Evolutionary conservation across 2,888 invertebrate species (phyloP).

Genomic region (Hirtodrosophila trivittata): DNA sequence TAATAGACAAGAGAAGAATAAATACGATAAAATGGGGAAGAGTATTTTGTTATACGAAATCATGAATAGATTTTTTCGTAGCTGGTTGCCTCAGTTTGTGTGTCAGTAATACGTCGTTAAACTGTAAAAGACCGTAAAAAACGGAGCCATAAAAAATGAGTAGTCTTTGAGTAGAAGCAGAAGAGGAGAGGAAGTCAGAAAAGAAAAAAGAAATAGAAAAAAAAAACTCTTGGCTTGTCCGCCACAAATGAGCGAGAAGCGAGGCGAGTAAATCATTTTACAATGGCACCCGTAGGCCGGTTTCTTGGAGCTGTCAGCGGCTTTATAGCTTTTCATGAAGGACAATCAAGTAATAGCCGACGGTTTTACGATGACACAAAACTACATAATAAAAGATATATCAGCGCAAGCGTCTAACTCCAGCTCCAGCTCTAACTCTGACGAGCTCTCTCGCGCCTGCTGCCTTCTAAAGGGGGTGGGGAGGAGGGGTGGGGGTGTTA

Average conservation of each 20-base stretch:
- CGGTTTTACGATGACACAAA: slow-evolving; percentile 78
- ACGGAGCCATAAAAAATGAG: slow-evolving; percentile 67
- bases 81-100: slow-evolving; percentile 55
- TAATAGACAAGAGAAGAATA: slow-evolving; percentile 55
- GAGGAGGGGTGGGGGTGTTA: background rate
- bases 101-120: slow-evolving; percentile 79
- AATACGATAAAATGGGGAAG: slow-evolving; percentile 58
- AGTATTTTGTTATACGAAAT: slow-evolving; percentile 61
- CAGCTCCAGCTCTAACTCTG: slow-evolving; percentile 11
- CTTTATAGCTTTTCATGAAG: slow-evolving; percentile 74
- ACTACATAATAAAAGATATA: slow-evolving; percentile 78
- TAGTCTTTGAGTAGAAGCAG: slow-evolving; percentile 35
- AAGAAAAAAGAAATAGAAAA: no score
- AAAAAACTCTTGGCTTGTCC: slow-evolving; percentile 26
- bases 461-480: background rate
- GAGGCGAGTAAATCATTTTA: slow-evolving; percentile 75
- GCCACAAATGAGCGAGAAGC: slow-evolving; percentile 54
- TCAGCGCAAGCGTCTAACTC: slow-evolving; percentile 44
- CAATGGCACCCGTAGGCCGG: slow-evolving; percentile 61
- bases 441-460: slow-evolving; percentile 13
- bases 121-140: slow-evolving; percentile 79
- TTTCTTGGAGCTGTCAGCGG: slow-evolving; percentile 53
- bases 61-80: slow-evolving; percentile 72
- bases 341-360: slow-evolving; percentile 79
- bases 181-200: slow-evolving; percentile 22